A percentile compares a stretch with the other conserved stretches of the same genome.
Evolutionary conservation across 2,797 vertebrate genomes (phyloP).

Genomic region (Salarias fasciatus): DNA sequence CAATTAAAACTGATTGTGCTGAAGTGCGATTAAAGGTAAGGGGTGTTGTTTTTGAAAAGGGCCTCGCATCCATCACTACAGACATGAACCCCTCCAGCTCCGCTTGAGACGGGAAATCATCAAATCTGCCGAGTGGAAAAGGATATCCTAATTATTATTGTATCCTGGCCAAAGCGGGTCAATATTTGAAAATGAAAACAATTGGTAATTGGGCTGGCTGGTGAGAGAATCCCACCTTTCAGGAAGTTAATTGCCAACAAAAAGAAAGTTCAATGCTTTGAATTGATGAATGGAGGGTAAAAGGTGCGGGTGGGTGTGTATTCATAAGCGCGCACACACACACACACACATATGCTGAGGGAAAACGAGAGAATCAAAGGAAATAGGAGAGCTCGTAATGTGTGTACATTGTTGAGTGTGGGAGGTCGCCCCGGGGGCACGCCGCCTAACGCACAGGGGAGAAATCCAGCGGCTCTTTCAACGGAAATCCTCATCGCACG

Average conservation of each 20-base stretch:
- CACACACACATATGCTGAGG: slow-evolving; percentile 1
- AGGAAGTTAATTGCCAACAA: slow-evolving; percentile 30
- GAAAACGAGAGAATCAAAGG: slow-evolving; percentile 48
- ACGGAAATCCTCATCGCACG: slow-evolving; percentile 66
- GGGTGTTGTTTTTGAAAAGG: slow-evolving; percentile 61
- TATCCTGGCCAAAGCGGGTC: slow-evolving; percentile 57
- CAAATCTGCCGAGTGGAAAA: slow-evolving; percentile 55
- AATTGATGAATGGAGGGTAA: slow-evolving; percentile 39
- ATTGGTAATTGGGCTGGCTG: slow-evolving; percentile 44
- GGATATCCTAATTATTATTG: slow-evolving; percentile 68
- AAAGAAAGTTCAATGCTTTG: slow-evolving; percentile 41
- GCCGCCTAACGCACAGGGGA: slow-evolving; percentile 53
- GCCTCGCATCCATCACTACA: slow-evolving; percentile 63
- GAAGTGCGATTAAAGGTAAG: slow-evolving; percentile 64
- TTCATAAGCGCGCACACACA: background rate
- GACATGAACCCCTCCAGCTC: slow-evolving; percentile 37
- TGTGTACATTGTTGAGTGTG: slow-evolving; percentile 66
- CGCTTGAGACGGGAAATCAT: slow-evolving; percentile 37
- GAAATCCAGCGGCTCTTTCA: slow-evolving; percentile 67
- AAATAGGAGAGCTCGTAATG: slow-evolving; percentile 36
- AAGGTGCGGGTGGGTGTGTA: slow-evolving; percentile 13
- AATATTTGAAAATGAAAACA: slow-evolving; percentile 67
- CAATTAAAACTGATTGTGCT: slow-evolving; percentile 66
- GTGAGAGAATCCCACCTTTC: slow-evolving; percentile 43
- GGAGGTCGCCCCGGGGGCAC: slow-evolving; percentile 60